Conservation (phyloP, 2,888 invertebrate species). For the Neuroscelio doddi region DNA sequence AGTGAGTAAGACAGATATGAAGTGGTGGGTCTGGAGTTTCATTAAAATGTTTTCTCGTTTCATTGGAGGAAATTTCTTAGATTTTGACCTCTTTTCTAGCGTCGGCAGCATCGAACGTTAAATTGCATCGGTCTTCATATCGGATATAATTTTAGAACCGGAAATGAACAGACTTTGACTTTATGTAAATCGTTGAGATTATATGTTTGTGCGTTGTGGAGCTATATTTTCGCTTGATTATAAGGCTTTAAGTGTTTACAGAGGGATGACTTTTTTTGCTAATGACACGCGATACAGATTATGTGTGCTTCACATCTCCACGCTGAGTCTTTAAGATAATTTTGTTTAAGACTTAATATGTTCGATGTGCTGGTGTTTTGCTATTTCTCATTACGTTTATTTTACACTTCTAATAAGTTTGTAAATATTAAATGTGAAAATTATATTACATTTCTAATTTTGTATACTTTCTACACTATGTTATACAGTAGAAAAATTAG, state of each 20-base stretch:
- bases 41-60: constrained; percentile 54
- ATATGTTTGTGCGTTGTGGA: constrained; percentile 37
- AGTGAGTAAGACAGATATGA: background rate
- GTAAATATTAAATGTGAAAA: no score
- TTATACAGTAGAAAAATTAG: no score
- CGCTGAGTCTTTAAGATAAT: constrained; percentile 35
- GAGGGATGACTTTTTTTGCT: constrained; percentile 40
- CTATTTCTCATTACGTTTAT: no score
- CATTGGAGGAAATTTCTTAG: constrained; percentile 50
- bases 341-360: constrained; percentile 35
- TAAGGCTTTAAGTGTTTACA: constrained; percentile 37
- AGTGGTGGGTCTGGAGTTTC: constrained; percentile 41
- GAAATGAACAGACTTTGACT: constrained; percentile 62
- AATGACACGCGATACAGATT: constrained; percentile 48
- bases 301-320: constrained; percentile 29
- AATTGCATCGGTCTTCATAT: constrained; percentile 63
- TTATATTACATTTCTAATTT: no score
- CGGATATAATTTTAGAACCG: constrained; percentile 62
- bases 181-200: constrained; percentile 46
- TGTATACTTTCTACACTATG: no score
- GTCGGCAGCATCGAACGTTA: constrained; percentile 56
- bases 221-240: constrained; percentile 40
- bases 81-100: constrained; percentile 41
- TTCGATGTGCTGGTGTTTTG: no score
- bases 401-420: no score